Conservation (phyloP, 2,888 invertebrate species). For the Tholera decimalis region DNA sequence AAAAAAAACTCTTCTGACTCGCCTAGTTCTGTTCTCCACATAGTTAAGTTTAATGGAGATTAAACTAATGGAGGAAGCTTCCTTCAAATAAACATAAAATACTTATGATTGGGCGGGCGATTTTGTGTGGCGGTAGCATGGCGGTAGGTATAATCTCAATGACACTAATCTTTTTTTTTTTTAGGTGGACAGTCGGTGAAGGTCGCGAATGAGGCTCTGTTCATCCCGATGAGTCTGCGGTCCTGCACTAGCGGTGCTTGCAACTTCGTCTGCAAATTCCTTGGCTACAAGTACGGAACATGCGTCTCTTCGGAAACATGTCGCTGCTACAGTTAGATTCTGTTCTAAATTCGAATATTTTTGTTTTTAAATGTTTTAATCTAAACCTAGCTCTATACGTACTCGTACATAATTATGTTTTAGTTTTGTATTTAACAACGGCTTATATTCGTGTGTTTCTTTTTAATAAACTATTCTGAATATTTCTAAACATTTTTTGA, state of each 20-base stretch:
- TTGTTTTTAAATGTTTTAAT: neutral
- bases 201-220: slow-evolving; percentile 24
- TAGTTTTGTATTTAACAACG: neutral
- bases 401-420: neutral
- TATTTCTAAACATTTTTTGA: too few relatives aligned
- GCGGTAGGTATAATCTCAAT: neutral
- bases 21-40: too few relatives aligned
- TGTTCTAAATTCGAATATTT: neutral
- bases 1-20: too few relatives aligned
- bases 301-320: slow-evolving; percentile 37
- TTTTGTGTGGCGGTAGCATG: neutral
- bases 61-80: too few relatives aligned
- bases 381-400: slow-evolving; percentile 10
- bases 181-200: slow-evolving; percentile 26
- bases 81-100: too few relatives aligned
- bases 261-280: slow-evolving; percentile 41
- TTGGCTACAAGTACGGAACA: slow-evolving; percentile 49
- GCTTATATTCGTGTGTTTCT: slow-evolving; percentile 1
- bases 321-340: slow-evolving; percentile 32
- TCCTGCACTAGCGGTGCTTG: slow-evolving; percentile 33
- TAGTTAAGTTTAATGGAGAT: too few relatives aligned
- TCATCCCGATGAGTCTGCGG: slow-evolving; percentile 46
- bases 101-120: neutral
- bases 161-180: neutral
- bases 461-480: neutral